Evolutionary conservation across 1,140 invertebrate genomes (phyloP).

Genomic region (Potamilus streckersoni): DNA sequence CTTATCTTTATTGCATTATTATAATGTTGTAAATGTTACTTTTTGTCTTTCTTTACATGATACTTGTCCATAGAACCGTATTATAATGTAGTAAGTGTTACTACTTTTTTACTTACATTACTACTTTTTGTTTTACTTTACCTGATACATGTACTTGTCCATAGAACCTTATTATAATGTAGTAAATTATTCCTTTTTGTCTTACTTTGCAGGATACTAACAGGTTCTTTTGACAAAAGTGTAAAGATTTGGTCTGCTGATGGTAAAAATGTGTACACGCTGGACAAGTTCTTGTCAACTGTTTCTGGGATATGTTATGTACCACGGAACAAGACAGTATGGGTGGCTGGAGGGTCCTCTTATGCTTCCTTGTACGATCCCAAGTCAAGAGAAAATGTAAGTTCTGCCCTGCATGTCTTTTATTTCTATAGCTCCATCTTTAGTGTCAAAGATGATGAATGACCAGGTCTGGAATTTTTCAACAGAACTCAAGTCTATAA

Average conservation of each 20-base stretch:
- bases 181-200: constrained; percentile 4
- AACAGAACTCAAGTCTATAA: no score
- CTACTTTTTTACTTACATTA: background rate
- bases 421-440: no score
- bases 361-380: constrained; percentile 66
- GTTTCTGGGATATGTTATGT: constrained; percentile 67
- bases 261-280: constrained; percentile 64
- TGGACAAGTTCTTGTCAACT: constrained; percentile 62
- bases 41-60: constrained; percentile 43
- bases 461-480: no score
- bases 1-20: no score
- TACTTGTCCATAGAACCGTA: constrained; percentile 31
- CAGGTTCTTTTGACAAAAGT: constrained; percentile 68
- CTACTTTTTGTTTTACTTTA: no score
- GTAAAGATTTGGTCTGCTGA: constrained; percentile 68
- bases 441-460: no score
- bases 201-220: constrained; percentile 60
- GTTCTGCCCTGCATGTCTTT: constrained; percentile 12
- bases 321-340: constrained; percentile 64
- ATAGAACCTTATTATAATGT: no score
- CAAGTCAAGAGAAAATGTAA: constrained; percentile 67
- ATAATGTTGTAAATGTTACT: background rate
- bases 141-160: no score
- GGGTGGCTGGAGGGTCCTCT: constrained; percentile 61
- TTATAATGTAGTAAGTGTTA: background rate